Percentiles rank a stretch among this genome's conserved stretches.
Evolutionary conservation across 2,113 vertebrate species (phyloP).

Genomic region (Tragelaphus imberbis): DNA sequence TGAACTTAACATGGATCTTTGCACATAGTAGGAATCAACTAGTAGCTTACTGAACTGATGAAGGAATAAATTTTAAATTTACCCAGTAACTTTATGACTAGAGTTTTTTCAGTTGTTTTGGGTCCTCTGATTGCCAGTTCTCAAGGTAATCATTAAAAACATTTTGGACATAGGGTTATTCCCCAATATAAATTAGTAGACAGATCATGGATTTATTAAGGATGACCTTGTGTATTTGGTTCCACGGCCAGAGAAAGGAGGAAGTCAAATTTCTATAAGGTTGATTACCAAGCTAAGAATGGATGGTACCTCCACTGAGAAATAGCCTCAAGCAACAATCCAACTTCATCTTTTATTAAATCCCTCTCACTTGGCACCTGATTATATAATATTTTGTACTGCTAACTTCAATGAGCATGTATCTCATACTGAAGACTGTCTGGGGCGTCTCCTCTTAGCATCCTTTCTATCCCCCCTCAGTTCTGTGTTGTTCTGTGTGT

Average conservation of each 20-base stretch:
- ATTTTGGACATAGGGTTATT: neutral
- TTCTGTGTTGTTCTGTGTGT: neutral
- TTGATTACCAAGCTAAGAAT: neutral
- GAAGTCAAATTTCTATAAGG: neutral
- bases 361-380: neutral
- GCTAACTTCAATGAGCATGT: neutral
- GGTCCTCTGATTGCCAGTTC: neutral
- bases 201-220: neutral
- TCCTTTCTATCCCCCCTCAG: accelerated
- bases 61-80: neutral
- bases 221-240: neutral
- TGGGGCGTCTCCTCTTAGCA: neutral
- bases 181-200: neutral
- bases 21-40: neutral
- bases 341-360: slow-evolving; percentile 29
- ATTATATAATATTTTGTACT: neutral
- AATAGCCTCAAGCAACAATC: neutral
- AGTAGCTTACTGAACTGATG: neutral
- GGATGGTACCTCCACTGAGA: neutral
- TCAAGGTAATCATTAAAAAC: neutral
- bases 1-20: neutral
- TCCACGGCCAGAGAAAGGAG: neutral
- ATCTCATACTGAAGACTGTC: neutral
- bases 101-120: neutral
- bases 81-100: neutral